Evolutionary conservation across 2,888 invertebrate genomes (phyloP), one percentile per base, ranked within the genome.

Genomic region (Calliphora vomitoria): DNA sequence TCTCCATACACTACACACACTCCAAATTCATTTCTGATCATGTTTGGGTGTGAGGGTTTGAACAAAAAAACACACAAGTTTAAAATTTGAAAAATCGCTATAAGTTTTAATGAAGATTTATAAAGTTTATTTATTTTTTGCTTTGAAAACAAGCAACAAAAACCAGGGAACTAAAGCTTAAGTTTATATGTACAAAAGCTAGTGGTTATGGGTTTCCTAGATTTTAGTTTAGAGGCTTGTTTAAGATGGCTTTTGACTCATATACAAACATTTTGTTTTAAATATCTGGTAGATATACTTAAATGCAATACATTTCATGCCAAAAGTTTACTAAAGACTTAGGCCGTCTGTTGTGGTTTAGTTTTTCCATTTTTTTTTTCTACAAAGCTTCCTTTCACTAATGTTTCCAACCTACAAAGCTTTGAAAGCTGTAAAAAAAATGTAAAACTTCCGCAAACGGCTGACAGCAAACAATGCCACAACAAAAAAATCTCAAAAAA

Each of bases 401-500:
- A 53, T 60, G 13, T 41, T 64, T 64, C 20, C 76, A 75, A 83
- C 79, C 74, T 76, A 84, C 80, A 69, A 74, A 80, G 20, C 74
- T 31, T 15, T 53, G 18, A 55, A 31, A 55, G 38, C 11, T 20
- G 13, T 5, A 71, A 66, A 66, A 72, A 71, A 58, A 66, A 66
- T 44, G 55, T n/a, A 68, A 83, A 69, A 83, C 83, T 87, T 87
- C 86, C 86, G 80, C 86, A 83, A 83, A 87, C 69, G n/a, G 66
- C 66, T 83, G 78, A 66, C 72, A 72, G 71, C 62, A 83, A 47
- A 84, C 53, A 74, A 60, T 41, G 8, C 58, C 74, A 58, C 11
- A 55, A 79, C 55, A 20, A 25, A 35, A 47, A 13, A 31, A 15
- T 47, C 35, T 11, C 6, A 8, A 69, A 50, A 35, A 20, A 69